Base-by-base conservation (phyloP, 2,888 invertebrate species). In the Metopia argyrocephala region DNA sequence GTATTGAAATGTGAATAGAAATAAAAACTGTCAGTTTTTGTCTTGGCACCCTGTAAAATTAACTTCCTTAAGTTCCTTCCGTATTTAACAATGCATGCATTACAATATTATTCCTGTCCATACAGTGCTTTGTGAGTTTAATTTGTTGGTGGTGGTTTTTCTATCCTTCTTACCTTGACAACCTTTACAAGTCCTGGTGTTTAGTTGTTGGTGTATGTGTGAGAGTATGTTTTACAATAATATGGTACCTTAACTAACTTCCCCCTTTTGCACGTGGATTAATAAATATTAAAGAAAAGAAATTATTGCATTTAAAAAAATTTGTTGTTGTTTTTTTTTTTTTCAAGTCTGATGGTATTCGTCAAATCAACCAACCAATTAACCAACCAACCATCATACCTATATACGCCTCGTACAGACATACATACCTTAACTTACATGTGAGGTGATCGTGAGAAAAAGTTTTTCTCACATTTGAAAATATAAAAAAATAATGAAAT, bases 181-280 rank as follows among this genome's bases (percentile, higher is more conserved):
- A 64, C 61, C 59, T 62, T 61, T 45, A 46, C 54, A 68, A 66
- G 75, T 82, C 69, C 76, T 76, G 73, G 45, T 84, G 82, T 82
- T 15, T 18, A 20, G 18, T 6, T 62, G 46, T 20, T 38, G 21
- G 81, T 82, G 64, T 82, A 75, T 46, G 74, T 57, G 56, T 78
- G 52, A 27, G 45, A 68, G 56, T 9, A 12, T 38, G 23, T 20
- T 57, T 56, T 57, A 54, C 46, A 56, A 64, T 76, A 76, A 76
- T 78, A 71, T 78, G 71, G 54, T 38, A 38, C 38, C 38, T 38
- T 15, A 15, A 62, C 79, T 82, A 84, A 70, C 87, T 87, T 88
- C 87, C 88, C 88, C 88, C 87, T 88, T 88, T 88, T 88, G 86
- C 88, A 88, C 88, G 88, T 88, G 88, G 87, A 87, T 87, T 87